Evolutionary conservation across 2,888 invertebrate species (phyloP).

Genomic region (Drosophila borborema): DNA sequence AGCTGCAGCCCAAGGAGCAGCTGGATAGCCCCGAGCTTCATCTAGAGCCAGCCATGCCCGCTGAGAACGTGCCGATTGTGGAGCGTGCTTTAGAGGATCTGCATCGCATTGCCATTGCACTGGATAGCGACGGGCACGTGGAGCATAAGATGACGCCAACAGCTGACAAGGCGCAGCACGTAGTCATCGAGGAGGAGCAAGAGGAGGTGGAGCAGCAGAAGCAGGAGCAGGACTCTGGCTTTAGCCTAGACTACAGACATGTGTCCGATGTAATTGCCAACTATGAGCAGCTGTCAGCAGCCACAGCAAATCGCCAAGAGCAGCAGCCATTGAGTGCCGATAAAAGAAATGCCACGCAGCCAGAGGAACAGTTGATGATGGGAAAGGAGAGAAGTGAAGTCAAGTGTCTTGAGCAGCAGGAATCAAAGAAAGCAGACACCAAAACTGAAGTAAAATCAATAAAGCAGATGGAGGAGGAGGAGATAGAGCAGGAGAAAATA

Average conservation of each 20-base stretch:
- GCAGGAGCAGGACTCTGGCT: constrained; percentile 15
- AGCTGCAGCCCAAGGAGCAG: constrained; percentile 40
- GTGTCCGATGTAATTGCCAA: constrained; percentile 73
- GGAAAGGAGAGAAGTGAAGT: not conserved
- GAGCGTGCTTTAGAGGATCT: constrained; percentile 82
- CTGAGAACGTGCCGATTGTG: constrained; percentile 83
- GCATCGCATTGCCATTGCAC: constrained; percentile 68
- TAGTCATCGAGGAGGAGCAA: constrained; percentile 62
- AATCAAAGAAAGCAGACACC: not conserved
- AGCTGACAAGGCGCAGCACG: constrained; percentile 59
- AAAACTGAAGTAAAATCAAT: constrained; percentile 1
- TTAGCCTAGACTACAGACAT: constrained; percentile 58
- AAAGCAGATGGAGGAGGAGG: not conserved
- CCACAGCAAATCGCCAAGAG: constrained; percentile 10
- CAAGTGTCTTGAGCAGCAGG: constrained; percentile 4
- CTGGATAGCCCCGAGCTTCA: not conserved
- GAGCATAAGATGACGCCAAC: constrained; percentile 59
- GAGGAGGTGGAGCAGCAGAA: constrained; percentile 5
- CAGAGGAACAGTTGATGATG: not conserved
- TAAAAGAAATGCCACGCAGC: not conserved
- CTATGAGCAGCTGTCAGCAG: constrained; percentile 73
- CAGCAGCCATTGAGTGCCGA: not conserved
- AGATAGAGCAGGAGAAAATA: not conserved
- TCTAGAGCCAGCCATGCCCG: constrained; percentile 28
- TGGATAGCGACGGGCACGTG: constrained; percentile 54